Evolutionary conservation across 2,888 invertebrate species (phyloP), one percentile per base, ranked within the genome.

Genomic region (Melipona beecheii): DNA sequence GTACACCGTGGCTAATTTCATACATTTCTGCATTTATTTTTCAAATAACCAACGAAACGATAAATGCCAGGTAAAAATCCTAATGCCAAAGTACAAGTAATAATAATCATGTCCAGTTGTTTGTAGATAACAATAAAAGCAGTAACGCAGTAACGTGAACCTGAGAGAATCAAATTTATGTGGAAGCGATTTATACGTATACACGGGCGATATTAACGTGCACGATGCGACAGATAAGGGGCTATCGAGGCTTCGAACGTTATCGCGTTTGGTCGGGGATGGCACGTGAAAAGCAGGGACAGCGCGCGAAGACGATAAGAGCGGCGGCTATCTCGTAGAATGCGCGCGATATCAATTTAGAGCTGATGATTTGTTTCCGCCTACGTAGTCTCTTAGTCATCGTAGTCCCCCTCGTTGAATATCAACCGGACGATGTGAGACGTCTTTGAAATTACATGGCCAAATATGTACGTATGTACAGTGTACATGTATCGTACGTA

Each of bases 311-410:
- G 49, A 21, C 65, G 86, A 88, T 81, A 81, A 68, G 49, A 65
- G 73, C 74, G 49, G 68, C 74, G 27, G 21, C 60, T 79, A 83
- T 88, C 81, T 75, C 71, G 76, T 66, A 49, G 83, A 85, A 88
- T 78, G 80, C 62, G 64, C 75, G 78, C 78, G 87, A 77, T 88
- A 89, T 89, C 88, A 88, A 88, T 88, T 88, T 77, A 81, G 79
- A 60, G 86, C 81, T 85, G 89, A 88, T 87, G 86, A 88, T 89
- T 85, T 80, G 78, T 86, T 85, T 88, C 89, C 88, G 82, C 87
- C 80, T 75, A 87, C 86, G 89, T 76, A 64, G 78, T 66, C 82
- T 87, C 65, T 75, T 87, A 88, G 83, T 88, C 88, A 87, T 76
- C 83, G 68, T 43, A 75, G 81, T 36, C 69, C 80, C 80, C 81